A percentile compares a stretch with the other conserved stretches of the same genome.
Evolutionary conservation across 1,140 invertebrate genomes (phyloP).

Genomic region (Drosophila sp.): DNA sequence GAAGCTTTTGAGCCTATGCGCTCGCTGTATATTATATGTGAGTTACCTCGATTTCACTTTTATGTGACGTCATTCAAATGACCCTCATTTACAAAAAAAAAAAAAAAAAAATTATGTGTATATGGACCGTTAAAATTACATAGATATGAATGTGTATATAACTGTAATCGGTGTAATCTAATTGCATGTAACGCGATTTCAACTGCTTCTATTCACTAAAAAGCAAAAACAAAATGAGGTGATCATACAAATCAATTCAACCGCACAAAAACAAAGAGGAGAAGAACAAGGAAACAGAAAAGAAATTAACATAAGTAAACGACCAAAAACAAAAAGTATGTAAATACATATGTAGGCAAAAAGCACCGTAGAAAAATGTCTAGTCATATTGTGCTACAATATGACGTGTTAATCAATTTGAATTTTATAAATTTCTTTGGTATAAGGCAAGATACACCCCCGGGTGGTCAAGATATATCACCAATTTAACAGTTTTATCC

Average conservation of each 20-base stretch:
- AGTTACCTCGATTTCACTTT: constrained; percentile 66
- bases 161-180: constrained; percentile 8
- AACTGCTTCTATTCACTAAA: neutral
- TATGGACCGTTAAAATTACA: neutral
- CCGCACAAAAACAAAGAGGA: constrained; percentile 1
- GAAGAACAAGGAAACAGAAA: constrained; percentile 11
- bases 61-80: constrained; percentile 56
- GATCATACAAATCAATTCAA: constrained; percentile 13
- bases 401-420: constrained; percentile 30
- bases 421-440: constrained; percentile 1
- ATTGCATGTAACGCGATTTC: constrained; percentile 13
- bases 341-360: constrained; percentile 13
- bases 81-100: constrained; percentile 38
- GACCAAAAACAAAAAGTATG: constrained; percentile 4
- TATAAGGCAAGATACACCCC: too few species aligned
- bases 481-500: too few species aligned
- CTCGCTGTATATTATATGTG: neutral
- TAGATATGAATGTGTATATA: constrained; percentile 3
- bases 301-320: constrained; percentile 29
- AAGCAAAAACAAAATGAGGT: constrained; percentile 41
- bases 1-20: neutral
- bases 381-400: constrained; percentile 20
- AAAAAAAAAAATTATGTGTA: neutral
- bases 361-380: constrained; percentile 13
- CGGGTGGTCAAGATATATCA: too few species aligned